phyloP scores from a whole-genome alignment of 2,888 invertebrate species.

The Scelioninae gen. 2 region DNA sequence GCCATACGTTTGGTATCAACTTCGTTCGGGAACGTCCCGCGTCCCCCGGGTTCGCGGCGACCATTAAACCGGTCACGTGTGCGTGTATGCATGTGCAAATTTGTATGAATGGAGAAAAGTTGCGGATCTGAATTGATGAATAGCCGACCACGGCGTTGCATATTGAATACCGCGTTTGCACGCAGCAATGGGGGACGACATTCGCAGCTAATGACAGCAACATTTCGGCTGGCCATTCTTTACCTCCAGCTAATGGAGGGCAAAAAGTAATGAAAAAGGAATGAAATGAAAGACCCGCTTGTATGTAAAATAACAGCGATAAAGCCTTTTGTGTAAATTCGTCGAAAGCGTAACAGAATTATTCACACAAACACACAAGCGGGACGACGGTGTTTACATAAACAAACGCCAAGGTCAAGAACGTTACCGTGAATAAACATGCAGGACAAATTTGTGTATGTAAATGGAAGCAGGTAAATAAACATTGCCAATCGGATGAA shows the following conservation, averaged over 20 bases:
- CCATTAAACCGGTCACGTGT: slow-evolving; percentile 69
- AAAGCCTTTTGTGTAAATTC: too few relatives aligned
- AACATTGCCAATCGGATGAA: too few relatives aligned
- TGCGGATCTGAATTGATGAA: slow-evolving; percentile 72
- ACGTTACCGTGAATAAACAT: too few relatives aligned
- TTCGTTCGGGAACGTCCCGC: slow-evolving; percentile 62
- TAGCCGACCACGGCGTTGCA: slow-evolving; percentile 65
- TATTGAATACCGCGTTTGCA: slow-evolving; percentile 67
- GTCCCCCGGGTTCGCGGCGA: slow-evolving; percentile 68
- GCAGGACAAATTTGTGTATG: too few relatives aligned
- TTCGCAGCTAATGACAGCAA: slow-evolving; percentile 36
- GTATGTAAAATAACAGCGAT: too few relatives aligned
- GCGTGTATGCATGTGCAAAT: slow-evolving; percentile 62
- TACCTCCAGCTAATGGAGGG: slow-evolving; percentile 3
- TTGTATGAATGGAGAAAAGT: slow-evolving; percentile 67
- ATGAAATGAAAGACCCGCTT: too few relatives aligned
- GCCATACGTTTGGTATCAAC: slow-evolving; percentile 71
- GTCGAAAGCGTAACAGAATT: too few relatives aligned
- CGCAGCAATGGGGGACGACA: slow-evolving; percentile 40
- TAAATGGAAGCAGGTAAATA: too few relatives aligned
- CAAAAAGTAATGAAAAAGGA: too few relatives aligned
- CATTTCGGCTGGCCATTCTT: slow-evolving; percentile 24
- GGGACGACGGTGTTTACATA: too few relatives aligned
- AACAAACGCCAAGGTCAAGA: too few relatives aligned
- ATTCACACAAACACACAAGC: too few relatives aligned